Conservation (phyloP, 2,888 invertebrate species). For the Tipula helvola region DNA sequence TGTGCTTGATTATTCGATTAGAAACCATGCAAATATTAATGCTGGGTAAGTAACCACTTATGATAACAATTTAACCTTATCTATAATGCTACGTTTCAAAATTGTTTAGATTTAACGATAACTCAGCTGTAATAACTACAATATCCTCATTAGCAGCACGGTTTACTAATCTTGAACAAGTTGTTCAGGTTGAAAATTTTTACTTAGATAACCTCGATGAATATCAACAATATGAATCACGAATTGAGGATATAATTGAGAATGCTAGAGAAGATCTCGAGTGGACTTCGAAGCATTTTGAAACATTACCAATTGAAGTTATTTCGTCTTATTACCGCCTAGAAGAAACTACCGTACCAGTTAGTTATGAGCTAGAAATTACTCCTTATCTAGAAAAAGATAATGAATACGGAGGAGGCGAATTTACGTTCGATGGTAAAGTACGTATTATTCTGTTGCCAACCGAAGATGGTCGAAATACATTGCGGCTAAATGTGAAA, state of each 20-base stretch:
- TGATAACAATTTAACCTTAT: not conserved
- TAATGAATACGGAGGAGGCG: slow-evolving; percentile 14
- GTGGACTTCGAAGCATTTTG: not conserved
- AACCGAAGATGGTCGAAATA: slow-evolving; percentile 18
- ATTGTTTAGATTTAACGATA: not conserved
- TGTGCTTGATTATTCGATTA: slow-evolving; percentile 40
- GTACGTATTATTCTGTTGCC: slow-evolving; percentile 35
- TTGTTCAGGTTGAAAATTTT: not conserved
- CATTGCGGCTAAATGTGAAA: slow-evolving; percentile 40
- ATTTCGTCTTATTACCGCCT: slow-evolving; percentile 19
- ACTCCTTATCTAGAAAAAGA: slow-evolving; percentile 36
- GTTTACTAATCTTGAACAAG: not conserved
- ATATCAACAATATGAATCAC: not conserved
- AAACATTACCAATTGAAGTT: not conserved
- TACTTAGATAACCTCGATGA: not conserved
- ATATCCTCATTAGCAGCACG: not conserved
- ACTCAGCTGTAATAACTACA: not conserved
- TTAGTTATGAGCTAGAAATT: slow-evolving; percentile 40
- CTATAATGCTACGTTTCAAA: not conserved
- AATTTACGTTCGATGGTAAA: slow-evolving; percentile 31
- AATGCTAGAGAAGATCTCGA: not conserved
- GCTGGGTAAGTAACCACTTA: not conserved
- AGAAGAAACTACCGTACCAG: slow-evolving; percentile 36
- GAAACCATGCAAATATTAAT: slow-evolving; percentile 16
- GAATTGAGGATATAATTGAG: not conserved